A percentile compares a stretch with the other conserved stretches of the same genome.
phyloP scores from a whole-genome alignment of 2,113 vertebrate genomes.

The Erinaceus europaeus region DNA sequence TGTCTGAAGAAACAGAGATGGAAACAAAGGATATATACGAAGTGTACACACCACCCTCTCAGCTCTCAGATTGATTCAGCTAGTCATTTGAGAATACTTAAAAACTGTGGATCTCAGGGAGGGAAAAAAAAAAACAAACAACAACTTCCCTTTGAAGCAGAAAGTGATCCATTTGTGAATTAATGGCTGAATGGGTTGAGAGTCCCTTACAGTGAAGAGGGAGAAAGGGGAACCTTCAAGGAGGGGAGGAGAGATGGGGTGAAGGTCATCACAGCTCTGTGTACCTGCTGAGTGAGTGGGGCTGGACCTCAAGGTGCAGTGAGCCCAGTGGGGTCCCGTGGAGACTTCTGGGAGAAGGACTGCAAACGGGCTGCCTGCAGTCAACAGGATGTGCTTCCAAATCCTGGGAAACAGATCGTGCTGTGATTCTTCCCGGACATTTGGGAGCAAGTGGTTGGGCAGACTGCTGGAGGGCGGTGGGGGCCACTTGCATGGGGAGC shows the following conservation, averaged over 20 bases:
- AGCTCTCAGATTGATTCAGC: conserved; percentile 57
- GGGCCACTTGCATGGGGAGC: neutral
- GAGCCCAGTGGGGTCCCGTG: neutral
- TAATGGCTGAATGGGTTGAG: conserved; percentile 47
- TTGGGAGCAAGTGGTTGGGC: neutral
- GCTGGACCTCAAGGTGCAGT: rapidly evolving
- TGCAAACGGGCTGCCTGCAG: neutral
- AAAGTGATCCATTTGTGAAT: conserved; percentile 68
- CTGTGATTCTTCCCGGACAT: neutral
- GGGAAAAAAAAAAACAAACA: neutral
- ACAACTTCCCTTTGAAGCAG: conserved; percentile 57
- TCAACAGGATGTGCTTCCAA: neutral
- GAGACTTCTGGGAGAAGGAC: neutral
- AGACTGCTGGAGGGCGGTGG: neutral
- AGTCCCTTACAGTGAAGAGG: conserved; percentile 31
- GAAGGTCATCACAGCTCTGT: neutral
- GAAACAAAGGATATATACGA: conserved; percentile 21
- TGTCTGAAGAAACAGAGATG: conserved; percentile 32
- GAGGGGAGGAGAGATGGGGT: neutral
- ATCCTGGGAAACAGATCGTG: neutral
- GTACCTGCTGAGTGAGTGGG: neutral
- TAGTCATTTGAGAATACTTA: conserved; percentile 64
- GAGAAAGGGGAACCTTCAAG: too few relatives aligned
- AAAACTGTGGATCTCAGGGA: conserved; percentile 39
- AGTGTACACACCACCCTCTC: neutral